Evolutionary conservation across 2,797 vertebrate species (phyloP), one percentile per base, ranked within the genome.

Genomic region (Distichodus sexfasciatus): DNA sequence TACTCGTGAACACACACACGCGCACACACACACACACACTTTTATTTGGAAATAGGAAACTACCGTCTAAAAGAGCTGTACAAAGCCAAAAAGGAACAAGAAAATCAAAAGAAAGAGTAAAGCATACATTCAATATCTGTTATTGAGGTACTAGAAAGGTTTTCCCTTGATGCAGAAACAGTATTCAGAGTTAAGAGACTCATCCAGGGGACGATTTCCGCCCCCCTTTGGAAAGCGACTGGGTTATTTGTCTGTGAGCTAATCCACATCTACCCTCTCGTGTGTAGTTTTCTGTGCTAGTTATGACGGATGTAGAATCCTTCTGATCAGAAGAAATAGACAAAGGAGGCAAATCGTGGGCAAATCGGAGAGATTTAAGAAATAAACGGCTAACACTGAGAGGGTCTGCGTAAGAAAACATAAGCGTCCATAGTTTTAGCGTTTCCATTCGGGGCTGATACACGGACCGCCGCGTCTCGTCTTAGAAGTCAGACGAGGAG

Each of bases 41-140:
- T 80, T 80, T 80, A n/a, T 73, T 87, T 82, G 87, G 85, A 85
- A 87, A 85, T 78, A 86, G 72, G 83, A 85, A 87, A 89, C 81
- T 84, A 81, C 76, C 74, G 83, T 86, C 84, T 89, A 90, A 85
- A 90, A 77, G 88, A 88, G 88, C 87, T 91, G 87, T 90, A 90
- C 89, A 91, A 88, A 86, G 44, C 59, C 43, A 19, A 50, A 83
- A 83, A 83, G 57, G 11, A 43, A 75, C 82, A 17, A 29, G 21
- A 6, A 17, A 64, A 54, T 5, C 36, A 67, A 60, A 48, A 62
- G 28, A 85, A 69, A 87, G 83, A 85, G 86, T 85, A 82, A 87
- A 90, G 83, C 84, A 89, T 93, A 93, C 92, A 93, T 93, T 93
- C 92, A 93, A 91, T 92, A 92, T 92, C 90, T 92, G 92, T 91